These are phyloP conservation scores for Istiophorus platypterus DNA, from an alignment of 2,113 vertebrate genomes.

Conservation along the genomic window DNA sequence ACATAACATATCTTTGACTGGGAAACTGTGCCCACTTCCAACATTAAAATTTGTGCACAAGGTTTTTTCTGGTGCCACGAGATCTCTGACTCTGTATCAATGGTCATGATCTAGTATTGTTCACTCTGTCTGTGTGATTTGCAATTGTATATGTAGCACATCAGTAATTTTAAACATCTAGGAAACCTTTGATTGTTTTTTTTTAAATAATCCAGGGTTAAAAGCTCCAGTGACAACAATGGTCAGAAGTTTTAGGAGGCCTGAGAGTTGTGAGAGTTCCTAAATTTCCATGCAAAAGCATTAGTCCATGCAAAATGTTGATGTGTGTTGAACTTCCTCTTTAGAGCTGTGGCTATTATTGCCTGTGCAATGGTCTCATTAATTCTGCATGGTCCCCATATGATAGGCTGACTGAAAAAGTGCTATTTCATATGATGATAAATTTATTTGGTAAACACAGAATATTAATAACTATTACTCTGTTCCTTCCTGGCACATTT, in stretches of 20 bases:
- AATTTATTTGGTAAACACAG: background rate
- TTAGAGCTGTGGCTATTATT: background rate
- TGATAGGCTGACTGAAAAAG: constrained; percentile 12
- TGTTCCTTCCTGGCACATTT: background rate
- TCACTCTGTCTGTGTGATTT: background rate
- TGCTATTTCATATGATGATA: constrained; percentile 18
- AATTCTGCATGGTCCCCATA: constrained; percentile 33
- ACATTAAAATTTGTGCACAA: background rate
- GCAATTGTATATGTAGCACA: background rate
- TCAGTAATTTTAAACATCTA: background rate
- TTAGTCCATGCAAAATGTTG: constrained; percentile 28
- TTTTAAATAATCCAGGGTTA: background rate
- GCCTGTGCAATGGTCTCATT: background rate
- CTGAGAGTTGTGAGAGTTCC: background rate
- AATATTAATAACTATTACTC: background rate
- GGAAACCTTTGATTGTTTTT: background rate
- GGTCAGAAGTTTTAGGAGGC: background rate
- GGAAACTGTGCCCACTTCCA: background rate
- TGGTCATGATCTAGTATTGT: no score
- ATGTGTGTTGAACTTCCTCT: constrained; percentile 12
- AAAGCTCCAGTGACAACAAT: background rate
- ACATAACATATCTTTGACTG: no score
- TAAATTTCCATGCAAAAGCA: constrained; percentile 43
- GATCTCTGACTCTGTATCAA: background rate
- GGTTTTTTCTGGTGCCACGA: background rate